Evolutionary conservation across 2,888 invertebrate species (phyloP), one percentile per base, ranked within the genome.

Genomic region (Andrena hattorfiana): DNA sequence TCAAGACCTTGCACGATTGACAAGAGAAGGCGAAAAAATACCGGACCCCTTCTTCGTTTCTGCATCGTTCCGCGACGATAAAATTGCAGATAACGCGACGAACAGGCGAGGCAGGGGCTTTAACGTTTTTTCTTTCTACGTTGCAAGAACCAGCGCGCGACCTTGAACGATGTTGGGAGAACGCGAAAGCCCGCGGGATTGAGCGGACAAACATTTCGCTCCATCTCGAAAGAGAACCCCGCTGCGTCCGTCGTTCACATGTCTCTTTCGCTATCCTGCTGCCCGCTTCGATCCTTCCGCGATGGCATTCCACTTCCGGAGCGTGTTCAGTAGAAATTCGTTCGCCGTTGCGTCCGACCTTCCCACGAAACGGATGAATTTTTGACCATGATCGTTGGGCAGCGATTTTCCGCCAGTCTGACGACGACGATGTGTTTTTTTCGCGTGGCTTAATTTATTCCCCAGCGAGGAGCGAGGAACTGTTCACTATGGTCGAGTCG

Each of bases 81-180:
- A 83, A 86, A 72, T 77, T 83, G 68, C 64, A 83, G 86, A 87
- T 88, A 87, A 71, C 77, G 63, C 74, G 51, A 51, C 28, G 32
- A 62, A 67, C 60, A 54, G 56, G 59, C 73, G 77, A 77, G 79
- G 64, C 59, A 75, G 60, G 59, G 77, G 62, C 20, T n/a, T 71
- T 69, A 74, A 72, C 75, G 60, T 75, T 42, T 80, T 77, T 77
- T 77, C 78, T 83, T 79, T 81, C 81, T 87, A 81, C 86, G 85
- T 73, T 66, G 86, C 84, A 64, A 85, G 84, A 82, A 82, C 77
- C 71, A 42, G 42, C 42, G 64, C 63, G 32, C 78, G 77, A 81
- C 87, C 87, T 87, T 87, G 87, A 79, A 79, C 72, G 79, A 81
- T 75, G 83, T 85, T 81, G 67, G 77, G 84, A 85, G 83, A 83